Evolutionary conservation across 2,113 vertebrate genomes (phyloP).

Genomic region (Sturnira hondurensis): DNA sequence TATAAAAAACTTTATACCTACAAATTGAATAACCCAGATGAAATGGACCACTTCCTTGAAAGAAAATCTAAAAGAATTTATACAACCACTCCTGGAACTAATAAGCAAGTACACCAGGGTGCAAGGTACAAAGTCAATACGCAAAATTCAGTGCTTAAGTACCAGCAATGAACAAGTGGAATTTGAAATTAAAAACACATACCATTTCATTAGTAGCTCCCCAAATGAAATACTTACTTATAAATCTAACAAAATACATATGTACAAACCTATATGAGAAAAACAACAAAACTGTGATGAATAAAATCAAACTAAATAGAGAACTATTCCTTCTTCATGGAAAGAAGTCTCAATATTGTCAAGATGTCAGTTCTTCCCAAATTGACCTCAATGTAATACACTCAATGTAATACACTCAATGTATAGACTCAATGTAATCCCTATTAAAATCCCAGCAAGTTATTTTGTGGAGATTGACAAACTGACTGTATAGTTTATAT

Average conservation of each 20-base stretch:
- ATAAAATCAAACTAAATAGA: neutral
- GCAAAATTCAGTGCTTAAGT: neutral
- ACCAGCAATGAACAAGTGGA: neutral
- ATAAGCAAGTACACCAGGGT: neutral
- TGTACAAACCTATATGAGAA: neutral
- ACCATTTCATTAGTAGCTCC: neutral
- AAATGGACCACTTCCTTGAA: neutral
- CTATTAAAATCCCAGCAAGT: neutral
- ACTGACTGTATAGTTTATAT: neutral
- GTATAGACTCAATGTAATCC: too few species aligned
- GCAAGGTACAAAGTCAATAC: neutral
- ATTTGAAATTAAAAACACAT: neutral
- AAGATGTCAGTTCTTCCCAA: neutral
- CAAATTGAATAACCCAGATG: neutral
- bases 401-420: too few species aligned
- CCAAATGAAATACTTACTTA: neutral
- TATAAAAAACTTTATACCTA: neutral
- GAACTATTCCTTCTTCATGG: neutral
- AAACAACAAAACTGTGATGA: neutral
- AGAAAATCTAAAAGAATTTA: neutral
- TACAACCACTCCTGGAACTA: neutral
- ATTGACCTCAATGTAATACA: too few species aligned
- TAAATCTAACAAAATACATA: neutral
- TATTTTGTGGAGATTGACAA: neutral
- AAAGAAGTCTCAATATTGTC: neutral